These are phyloP conservation scores for Drepana arcuata DNA, from an alignment of 1,140 invertebrate species.

Conservation along the genomic window DNA sequence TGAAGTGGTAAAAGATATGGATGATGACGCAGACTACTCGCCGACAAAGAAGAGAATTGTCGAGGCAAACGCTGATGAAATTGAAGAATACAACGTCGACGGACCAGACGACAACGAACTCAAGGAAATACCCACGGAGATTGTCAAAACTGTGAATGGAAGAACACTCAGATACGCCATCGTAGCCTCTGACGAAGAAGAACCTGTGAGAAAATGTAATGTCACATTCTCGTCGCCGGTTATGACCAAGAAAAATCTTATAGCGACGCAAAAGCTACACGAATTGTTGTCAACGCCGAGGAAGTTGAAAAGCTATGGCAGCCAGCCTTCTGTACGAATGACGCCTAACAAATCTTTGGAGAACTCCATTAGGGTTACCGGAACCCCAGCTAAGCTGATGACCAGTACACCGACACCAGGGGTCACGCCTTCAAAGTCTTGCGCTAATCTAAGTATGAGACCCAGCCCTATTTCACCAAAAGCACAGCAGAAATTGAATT, in stretches of 20 bases:
- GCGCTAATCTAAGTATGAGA: constrained; percentile 48
- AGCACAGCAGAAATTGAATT: constrained; percentile 73
- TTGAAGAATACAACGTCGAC: constrained; percentile 74
- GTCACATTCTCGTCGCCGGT: constrained; percentile 50
- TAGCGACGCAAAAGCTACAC: constrained; percentile 82
- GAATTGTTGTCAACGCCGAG: constrained; percentile 81
- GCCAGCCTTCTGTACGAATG: constrained; percentile 59
- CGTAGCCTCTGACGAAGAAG: constrained; percentile 71
- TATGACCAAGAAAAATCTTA: constrained; percentile 73
- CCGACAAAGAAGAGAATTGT: constrained; percentile 72
- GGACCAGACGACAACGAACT: constrained; percentile 72
- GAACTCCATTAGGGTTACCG: constrained; percentile 39
- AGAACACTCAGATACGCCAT: constrained; percentile 74
- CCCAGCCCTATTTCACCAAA: constrained; percentile 58
- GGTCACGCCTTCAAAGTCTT: constrained; percentile 58
- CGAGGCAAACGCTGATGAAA: constrained; percentile 66
- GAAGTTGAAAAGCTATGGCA: constrained; percentile 72
- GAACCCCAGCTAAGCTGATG: constrained; percentile 57
- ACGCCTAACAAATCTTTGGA: constrained; percentile 45
- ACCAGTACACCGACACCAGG: constrained; percentile 59
- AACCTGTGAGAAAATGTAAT: constrained; percentile 47
- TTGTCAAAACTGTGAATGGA: constrained; percentile 75
- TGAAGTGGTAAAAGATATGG: constrained; percentile 71
- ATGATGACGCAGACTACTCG: constrained; percentile 72
- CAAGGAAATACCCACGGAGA: constrained; percentile 73